These are phyloP conservation scores for Drosophila quinaria DNA, from an alignment of 2,888 invertebrate genomes.

Conservation along the genomic window DNA sequence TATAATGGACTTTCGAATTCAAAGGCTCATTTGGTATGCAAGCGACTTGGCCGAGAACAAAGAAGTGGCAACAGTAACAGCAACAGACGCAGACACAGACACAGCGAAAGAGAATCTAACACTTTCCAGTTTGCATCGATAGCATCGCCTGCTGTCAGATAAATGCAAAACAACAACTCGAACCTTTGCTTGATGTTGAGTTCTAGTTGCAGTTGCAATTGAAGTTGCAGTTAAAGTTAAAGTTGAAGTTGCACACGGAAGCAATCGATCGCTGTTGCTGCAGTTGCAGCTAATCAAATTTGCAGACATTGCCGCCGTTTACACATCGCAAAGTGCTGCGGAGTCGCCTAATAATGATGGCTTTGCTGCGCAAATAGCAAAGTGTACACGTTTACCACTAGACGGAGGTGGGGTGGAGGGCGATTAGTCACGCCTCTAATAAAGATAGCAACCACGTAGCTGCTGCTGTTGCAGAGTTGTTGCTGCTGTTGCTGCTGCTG, in stretches of 20 bases:
- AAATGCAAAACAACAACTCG: conserved; percentile 19
- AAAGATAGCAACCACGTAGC: conserved; percentile 60
- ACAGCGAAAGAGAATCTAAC: conserved; percentile 42
- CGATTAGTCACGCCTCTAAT: conserved; percentile 79
- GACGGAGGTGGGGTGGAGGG: conserved; percentile 7
- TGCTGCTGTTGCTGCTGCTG: conserved; percentile 18
- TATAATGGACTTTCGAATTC: conserved; percentile 40
- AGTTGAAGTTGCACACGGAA: conserved; percentile 49
- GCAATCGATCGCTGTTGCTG: conserved; percentile 55
- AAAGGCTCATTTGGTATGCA: conserved; percentile 55
- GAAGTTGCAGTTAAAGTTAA: conserved; percentile 20
- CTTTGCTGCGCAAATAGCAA: conserved; percentile 63
- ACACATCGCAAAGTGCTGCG: conserved; percentile 40
- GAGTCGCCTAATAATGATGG: conserved; percentile 61
- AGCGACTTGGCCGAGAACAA: conserved; percentile 35
- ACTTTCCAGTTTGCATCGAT: conserved; percentile 47
- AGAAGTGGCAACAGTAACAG: conserved; percentile 30
- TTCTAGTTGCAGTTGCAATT: conserved; percentile 20
- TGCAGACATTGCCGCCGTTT: conserved; percentile 52
- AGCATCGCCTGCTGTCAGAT: conserved; percentile 31
- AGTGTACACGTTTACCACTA: conserved; percentile 64
- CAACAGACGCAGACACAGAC: too few relatives aligned
- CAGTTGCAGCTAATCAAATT: conserved; percentile 66
- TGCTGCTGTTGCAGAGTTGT: conserved; percentile 23
- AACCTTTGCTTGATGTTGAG: conserved; percentile 1